phyloP scores from a whole-genome alignment of 35 echinoderm and acorn worm genomes.

The Hemicentrotus pulcherrimus region DNA sequence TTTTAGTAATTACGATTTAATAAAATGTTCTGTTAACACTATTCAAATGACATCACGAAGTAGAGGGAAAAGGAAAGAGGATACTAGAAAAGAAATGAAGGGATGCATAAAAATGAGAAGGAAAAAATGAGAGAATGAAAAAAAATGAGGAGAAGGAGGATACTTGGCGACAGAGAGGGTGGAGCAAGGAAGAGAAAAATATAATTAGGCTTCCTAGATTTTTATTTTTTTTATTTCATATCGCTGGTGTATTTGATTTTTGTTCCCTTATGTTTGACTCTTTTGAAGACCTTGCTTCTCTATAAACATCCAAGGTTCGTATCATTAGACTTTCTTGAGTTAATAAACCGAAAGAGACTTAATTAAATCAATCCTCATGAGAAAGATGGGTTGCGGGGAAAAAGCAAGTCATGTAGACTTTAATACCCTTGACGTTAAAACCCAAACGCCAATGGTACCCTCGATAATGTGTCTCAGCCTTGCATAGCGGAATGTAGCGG shows the following conservation, averaged over 20 bases:
- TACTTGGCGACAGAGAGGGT: neutral
- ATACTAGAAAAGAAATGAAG: neutral
- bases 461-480: neutral
- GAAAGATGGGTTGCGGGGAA: neutral
- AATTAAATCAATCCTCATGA: neutral
- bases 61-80: neutral
- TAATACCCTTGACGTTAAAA: neutral
- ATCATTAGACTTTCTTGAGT: neutral
- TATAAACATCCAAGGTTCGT: neutral
- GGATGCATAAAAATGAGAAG: neutral
- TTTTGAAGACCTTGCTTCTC: neutral
- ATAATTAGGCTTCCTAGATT: neutral
- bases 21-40: no score
- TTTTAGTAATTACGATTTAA: neutral
- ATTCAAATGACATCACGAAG: neutral
- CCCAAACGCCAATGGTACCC: neutral
- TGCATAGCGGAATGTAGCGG: slow-evolving; percentile 20
- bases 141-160: neutral
- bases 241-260: no score
- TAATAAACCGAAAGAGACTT: slow-evolving; percentile 10
- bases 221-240: neutral
- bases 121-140: neutral
- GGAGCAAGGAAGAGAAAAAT: neutral
- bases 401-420: neutral
- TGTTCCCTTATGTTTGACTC: neutral